Evolutionary conservation across 2,113 vertebrate genomes (phyloP), one percentile per base, ranked within the genome.

Genomic region (Proterorhinus semilunaris): DNA sequence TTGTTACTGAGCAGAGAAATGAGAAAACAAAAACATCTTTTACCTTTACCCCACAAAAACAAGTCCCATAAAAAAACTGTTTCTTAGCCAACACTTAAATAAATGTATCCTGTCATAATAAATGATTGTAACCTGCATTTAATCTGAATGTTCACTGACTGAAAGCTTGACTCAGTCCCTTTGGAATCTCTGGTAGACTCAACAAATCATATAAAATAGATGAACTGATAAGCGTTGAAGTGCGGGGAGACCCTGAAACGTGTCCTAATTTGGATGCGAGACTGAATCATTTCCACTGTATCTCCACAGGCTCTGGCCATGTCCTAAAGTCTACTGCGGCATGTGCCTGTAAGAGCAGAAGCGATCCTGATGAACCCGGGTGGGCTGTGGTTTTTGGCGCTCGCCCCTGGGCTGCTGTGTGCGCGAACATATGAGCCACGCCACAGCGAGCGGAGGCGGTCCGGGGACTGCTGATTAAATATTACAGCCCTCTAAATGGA

Each of bases 401-500:
- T 88, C 6, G 83, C 92, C 91, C 80, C 80, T 80, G 87, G 86
- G 87, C 87, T 80, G 79, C 71, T 81, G 84, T 86, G 79, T 85
- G 70, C 80, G 71, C 76, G 72, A 92, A 87, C 88, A 86, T 91
- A 89, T 84, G 86, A 90, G 71, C 72, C 54, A 62, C 74, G 87
- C 83, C 87, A 83, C 75, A 74, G 81, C 74, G 74, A 72, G 70
- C 80, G 79, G 79, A 89, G 86, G 75, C n/a, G 76, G 82, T 79
- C 79, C 76, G 58, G 75, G 63, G 80, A 85, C 75, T 87, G 69
- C 78, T 91, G 86, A 92, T 91, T 91, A 91, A 92, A 91, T 92
- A 90, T 92, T 91, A 89, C 90, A 89, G 80, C 72, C 75, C 80
- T 78, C 85, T 89, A 91, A 91, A 90, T 90, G 90, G 87, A 91